These are phyloP conservation scores for Platycnemis pennipes DNA, from an alignment of 2,888 invertebrate species.

Conservation along the genomic window DNA sequence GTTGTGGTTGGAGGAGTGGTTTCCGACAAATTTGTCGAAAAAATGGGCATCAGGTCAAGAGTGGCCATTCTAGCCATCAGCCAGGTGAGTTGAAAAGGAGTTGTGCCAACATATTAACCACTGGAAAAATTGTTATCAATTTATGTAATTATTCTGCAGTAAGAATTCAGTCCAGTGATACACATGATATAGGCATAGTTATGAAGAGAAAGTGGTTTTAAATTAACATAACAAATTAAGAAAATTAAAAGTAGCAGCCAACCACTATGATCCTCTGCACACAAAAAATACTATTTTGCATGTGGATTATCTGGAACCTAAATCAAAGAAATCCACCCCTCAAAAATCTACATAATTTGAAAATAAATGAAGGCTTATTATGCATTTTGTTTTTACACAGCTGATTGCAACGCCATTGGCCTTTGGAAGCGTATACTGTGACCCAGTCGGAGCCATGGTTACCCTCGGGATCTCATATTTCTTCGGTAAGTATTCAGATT, in stretches of 20 bases:
- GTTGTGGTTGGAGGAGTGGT: constrained; percentile 88
- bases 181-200: too few species aligned
- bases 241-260: too few species aligned
- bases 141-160: too few species aligned
- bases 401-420: constrained; percentile 91
- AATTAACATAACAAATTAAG: too few species aligned
- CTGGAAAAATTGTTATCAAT: too few species aligned
- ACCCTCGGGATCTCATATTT: constrained; percentile 93
- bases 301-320: too few species aligned
- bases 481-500: constrained; percentile 85
- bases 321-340: too few species aligned
- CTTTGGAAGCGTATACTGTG: constrained; percentile 91
- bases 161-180: too few species aligned
- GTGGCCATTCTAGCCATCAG: constrained; percentile 90
- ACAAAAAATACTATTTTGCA: too few species aligned
- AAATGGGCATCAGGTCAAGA: constrained; percentile 91
- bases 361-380: not conserved
- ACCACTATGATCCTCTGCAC: too few species aligned
- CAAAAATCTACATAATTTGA: not conserved
- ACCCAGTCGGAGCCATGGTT: constrained; percentile 92
- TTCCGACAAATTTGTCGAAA: constrained; percentile 92
- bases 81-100: constrained; percentile 78
- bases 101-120: too few species aligned
- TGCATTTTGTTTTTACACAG: constrained; percentile 77
- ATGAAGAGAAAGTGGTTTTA: too few species aligned